Conservation (phyloP, 1,140 invertebrate species). For the Drosophila takahashii region DNA sequence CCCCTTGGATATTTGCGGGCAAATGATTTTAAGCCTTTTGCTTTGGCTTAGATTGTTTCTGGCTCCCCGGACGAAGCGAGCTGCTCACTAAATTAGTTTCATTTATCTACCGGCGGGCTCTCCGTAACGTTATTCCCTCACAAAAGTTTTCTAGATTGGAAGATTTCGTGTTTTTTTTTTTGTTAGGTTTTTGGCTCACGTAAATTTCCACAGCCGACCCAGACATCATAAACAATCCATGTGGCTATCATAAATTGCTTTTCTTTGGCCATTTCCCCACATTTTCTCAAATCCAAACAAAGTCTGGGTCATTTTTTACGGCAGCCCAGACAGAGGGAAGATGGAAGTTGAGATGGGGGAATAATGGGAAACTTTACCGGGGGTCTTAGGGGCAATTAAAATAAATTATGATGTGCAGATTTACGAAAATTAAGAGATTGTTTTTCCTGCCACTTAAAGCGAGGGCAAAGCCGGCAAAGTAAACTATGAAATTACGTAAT, state of each 20-base stretch:
- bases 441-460: constrained; percentile 53
- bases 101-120: constrained; percentile 58
- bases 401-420: constrained; percentile 84
- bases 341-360: not conserved
- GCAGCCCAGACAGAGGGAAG: constrained; percentile 20
- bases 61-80: constrained; percentile 38
- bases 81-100: constrained; percentile 79
- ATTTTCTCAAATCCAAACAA: constrained; percentile 43
- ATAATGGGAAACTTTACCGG: constrained; percentile 50
- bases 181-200: constrained; percentile 53
- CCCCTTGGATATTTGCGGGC: constrained; percentile 56
- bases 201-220: constrained; percentile 62
- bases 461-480: not conserved
- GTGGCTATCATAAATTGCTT: constrained; percentile 77
- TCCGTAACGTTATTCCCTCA: constrained; percentile 11
- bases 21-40: constrained; percentile 73
- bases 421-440: constrained; percentile 84
- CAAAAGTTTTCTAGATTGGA: constrained; percentile 53
- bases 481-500: constrained; percentile 62
- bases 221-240: constrained; percentile 81
- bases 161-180: constrained; percentile 50
- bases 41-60: constrained; percentile 56
- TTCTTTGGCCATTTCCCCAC: constrained; percentile 39
- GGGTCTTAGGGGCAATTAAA: constrained; percentile 80
- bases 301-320: constrained; percentile 73